A percentile compares a stretch with the other conserved stretches of the same genome.
Evolutionary conservation across 1,140 invertebrate species (phyloP).

Genomic region (Scylla paramamosain): DNA sequence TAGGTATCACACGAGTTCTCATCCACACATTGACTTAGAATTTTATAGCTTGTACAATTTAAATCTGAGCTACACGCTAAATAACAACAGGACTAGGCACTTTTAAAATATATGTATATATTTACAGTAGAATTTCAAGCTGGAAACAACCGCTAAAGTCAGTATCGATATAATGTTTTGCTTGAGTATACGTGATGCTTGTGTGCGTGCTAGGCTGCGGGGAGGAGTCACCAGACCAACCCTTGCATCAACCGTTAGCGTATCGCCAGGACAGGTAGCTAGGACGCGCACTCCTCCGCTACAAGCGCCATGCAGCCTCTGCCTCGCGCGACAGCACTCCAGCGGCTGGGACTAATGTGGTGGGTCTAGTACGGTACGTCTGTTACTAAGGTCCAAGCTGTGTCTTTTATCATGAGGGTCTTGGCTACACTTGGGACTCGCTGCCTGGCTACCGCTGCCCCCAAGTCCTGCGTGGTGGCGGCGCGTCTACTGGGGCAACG

Average conservation of each 20-base stretch:
- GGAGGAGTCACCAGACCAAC: not conserved
- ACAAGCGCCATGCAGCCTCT: not conserved
- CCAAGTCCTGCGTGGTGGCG: not conserved
- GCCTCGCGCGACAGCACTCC: not conserved
- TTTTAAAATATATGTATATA: conserved; percentile 70
- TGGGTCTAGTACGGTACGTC: not conserved
- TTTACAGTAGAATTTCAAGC: conserved; percentile 65
- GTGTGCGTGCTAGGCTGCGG: not conserved
- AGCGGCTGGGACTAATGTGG: not conserved
- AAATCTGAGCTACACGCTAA: conserved; percentile 57
- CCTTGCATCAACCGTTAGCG: not conserved
- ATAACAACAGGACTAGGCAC: conserved; percentile 66
- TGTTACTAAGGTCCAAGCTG: not conserved
- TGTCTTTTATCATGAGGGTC: not conserved
- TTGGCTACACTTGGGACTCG: not conserved
- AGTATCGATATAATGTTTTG: not conserved
- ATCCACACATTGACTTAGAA: conserved; percentile 38
- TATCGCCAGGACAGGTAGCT: not conserved
- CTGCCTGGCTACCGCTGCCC: not conserved
- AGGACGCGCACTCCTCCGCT: not conserved
- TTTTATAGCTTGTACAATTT: conserved; percentile 54
- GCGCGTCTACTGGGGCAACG: not conserved
- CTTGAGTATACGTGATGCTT: not conserved
- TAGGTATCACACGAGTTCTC: conserved; percentile 66
- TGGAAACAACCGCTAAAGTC: not conserved